Evolutionary conservation across 2,113 vertebrate species (phyloP).

Genomic region (Elachura formosa): DNA sequence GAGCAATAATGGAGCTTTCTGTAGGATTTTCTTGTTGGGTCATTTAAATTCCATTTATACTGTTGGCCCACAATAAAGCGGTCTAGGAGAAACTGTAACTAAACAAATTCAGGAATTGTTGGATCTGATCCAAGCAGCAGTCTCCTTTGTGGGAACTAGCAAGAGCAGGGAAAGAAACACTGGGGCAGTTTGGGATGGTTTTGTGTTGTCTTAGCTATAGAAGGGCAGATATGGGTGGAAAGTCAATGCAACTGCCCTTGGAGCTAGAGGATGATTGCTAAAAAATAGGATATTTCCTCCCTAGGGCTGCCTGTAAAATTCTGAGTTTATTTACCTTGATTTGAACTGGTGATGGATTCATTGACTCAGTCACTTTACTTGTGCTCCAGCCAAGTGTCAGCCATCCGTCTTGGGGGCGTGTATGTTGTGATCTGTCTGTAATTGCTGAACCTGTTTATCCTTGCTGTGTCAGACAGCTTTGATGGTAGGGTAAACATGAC

Average conservation of each 20-base stretch:
- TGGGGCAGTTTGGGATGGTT: neutral
- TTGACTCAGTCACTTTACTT: neutral
- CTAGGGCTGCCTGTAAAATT: neutral
- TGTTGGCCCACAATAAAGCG: neutral
- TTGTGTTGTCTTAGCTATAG: neutral
- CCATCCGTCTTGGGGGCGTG: neutral
- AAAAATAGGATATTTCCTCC: neutral
- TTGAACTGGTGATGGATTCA: neutral
- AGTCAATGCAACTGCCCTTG: neutral
- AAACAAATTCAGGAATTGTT: neutral
- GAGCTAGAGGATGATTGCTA: neutral
- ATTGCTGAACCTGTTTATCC: slow-evolving; percentile 33
- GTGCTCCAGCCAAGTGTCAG: neutral
- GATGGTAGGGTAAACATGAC: neutral
- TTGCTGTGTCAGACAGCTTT: neutral
- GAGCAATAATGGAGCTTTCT: neutral
- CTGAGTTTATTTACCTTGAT: neutral
- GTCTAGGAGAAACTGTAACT: neutral
- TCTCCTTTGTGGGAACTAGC: neutral
- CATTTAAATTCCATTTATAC: neutral
- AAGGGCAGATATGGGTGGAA: neutral
- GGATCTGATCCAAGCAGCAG: neutral
- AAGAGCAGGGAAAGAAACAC: neutral
- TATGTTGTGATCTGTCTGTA: neutral
- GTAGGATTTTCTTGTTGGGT: neutral